phyloP scores from a whole-genome alignment of 2,113 vertebrate genomes.

The human region GRCh38 chr3:72961501-72962000 shows the following conservation, averaged over 20 bases:
- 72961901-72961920: background rate
- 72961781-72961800: background rate
- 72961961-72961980: no score
- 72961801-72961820: background rate
- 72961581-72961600: background rate
- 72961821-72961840: background rate
- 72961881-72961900: background rate
- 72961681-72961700: background rate
- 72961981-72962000: background rate
- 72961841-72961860: background rate
- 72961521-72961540: background rate
- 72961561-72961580: background rate
- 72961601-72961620: background rate
- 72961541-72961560: background rate
- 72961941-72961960: background rate
- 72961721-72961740: background rate
- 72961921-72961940: background rate
- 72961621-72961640: background rate
- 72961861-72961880: background rate
- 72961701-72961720: background rate
- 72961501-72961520: background rate
- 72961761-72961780: slow-evolving; percentile 12
- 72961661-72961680: background rate
- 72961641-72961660: background rate
- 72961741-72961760: background rate